Base-by-base conservation (phyloP, 1,140 invertebrate genomes). In the Hyposmocoma kahamanoa region DNA sequence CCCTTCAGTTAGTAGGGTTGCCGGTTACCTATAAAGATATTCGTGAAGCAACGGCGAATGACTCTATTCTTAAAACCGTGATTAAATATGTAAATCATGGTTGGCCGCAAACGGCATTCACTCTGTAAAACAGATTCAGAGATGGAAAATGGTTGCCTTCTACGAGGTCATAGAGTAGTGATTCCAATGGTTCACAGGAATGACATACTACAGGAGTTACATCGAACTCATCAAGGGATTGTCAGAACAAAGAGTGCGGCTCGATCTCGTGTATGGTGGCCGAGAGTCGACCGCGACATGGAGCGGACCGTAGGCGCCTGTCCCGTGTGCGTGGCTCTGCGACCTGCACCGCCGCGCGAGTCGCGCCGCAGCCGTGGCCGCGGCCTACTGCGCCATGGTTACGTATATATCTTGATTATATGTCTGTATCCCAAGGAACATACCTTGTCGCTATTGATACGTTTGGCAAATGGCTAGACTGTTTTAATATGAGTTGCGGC, bases 401-500 rank as follows among this genome's bases (percentile, higher is more conserved):
- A 8, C 36, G 36, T 8, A 8, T 39, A 39, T 19, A 39, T 39
- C 10, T 39, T 10, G 36, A 39, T 39, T 39, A 19, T 19, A 10
- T 39, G 18, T 15, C 15, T n/a, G 15, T 19, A 4, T 5, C 20
- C 2, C 5, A 39, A 8, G 19, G 19, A 2, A 39, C 20, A 19
- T 39, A 9, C n/a, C 19, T 19, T 19, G 20, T 39, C 10, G 19
- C n/a, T 8, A 19, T 39, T 9, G 36, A 39, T 19, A 19, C 36
- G 3, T 39, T 19, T 13, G 6, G 15, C 3, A 39, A 39, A 19
- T 39, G 36, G 36, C 8, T 39, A 20, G 36, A 39, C 9, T 18
- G 15, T 39, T 39, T 84, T 20, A 13, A 42, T 6, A 22, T 50
- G 26, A 28, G 60, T 15, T 30, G 24, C 17, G 44, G 43, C 38